Evolutionary conservation across 2,888 invertebrate species (phyloP), one percentile per base, ranked within the genome.

Genomic region (Acrocyrtus sp.): DNA sequence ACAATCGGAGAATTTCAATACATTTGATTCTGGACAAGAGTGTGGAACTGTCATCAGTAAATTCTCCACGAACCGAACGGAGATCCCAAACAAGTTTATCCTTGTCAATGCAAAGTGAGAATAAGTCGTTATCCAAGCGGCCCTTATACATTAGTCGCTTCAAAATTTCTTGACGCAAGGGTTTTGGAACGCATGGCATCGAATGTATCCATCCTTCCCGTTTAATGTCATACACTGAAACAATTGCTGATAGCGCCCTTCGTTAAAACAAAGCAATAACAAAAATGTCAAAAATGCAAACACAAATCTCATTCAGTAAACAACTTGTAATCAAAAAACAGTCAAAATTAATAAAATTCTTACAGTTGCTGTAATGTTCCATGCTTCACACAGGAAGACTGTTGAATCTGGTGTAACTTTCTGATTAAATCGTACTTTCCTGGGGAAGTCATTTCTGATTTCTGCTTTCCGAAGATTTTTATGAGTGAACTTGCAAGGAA

Each of bases 101-200:
- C 3, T n/a, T n/a, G 10, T 51, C 51, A 8, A 51, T 10, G 29
- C 43, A 34, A 17, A 27, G 41, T 6, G 24, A 3, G 29, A 56
- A 56, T 2, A 66, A 22, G 2, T 53, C 26, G 17, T 34, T 54
- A 5, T 53, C 53, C 43, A 66, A 21, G 34, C 17, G 21, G 17
- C 66, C 56, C 57, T 53, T 24, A 29, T 47, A 27, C 26, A 56
- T 34, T 1, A 54, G 66, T 2, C 66, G 66, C 10, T 17, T 47
- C 21, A 43, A 66, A 2, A 66, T 47, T n/a, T 66, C 66, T 21
- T 66, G 22, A 6, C 45, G 26, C 3, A 66, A 3, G 1, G 12
- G 8, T 29, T 47, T 56, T 12, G 66, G 66, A 21, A 66, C 21
- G 15, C 51, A 51, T 51, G 51, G 24, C 51, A 51, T 54, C 4